Percentiles rank a stretch among this genome's conserved stretches.
These are phyloP conservation scores for Helostoma temminkii DNA, from an alignment of 2,797 vertebrate species.

Conservation along the genomic window DNA sequence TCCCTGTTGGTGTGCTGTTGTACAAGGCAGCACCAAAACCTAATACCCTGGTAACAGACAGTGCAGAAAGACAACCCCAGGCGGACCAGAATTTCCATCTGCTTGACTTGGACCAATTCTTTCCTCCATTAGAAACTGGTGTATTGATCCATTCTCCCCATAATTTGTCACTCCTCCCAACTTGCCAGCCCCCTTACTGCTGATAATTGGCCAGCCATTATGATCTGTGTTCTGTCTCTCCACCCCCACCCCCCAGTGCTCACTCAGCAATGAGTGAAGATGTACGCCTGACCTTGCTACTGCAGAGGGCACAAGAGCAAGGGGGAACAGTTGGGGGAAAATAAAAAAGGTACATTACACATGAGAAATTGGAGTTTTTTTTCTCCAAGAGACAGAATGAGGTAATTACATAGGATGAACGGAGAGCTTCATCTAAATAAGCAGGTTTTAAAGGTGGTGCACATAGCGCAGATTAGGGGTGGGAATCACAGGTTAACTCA, in stretches of 20 bases:
- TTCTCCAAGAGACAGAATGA: constrained; percentile 25
- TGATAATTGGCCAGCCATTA: constrained; percentile 82
- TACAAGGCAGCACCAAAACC: constrained; percentile 12
- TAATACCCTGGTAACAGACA: constrained; percentile 42
- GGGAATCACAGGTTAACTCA: too few relatives aligned
- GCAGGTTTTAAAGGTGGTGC: constrained; percentile 24
- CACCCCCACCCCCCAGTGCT: constrained; percentile 52
- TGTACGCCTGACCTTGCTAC: constrained; percentile 59
- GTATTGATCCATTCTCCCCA: constrained; percentile 82
- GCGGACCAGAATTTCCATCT: constrained; percentile 78
- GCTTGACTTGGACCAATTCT: constrained; percentile 84
- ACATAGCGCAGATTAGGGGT: constrained; percentile 30
- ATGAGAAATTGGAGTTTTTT: constrained; percentile 54
- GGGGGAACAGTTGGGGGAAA: neutral
- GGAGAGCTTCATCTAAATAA: constrained; percentile 21
- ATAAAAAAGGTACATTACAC: constrained; percentile 26
- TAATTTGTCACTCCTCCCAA: constrained; percentile 70
- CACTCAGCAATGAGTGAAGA: constrained; percentile 66
- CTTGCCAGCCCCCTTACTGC: constrained; percentile 60
- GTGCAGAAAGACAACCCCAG: constrained; percentile 65
- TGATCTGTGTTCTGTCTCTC: constrained; percentile 69
- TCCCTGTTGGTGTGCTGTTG: constrained; percentile 53
- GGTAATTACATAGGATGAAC: constrained; percentile 58
- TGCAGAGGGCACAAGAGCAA: constrained; percentile 17
- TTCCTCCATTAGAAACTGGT: constrained; percentile 83